phyloP scores from a whole-genome alignment of 2,797 vertebrate species.

The Trachops cirrhosus region DNA sequence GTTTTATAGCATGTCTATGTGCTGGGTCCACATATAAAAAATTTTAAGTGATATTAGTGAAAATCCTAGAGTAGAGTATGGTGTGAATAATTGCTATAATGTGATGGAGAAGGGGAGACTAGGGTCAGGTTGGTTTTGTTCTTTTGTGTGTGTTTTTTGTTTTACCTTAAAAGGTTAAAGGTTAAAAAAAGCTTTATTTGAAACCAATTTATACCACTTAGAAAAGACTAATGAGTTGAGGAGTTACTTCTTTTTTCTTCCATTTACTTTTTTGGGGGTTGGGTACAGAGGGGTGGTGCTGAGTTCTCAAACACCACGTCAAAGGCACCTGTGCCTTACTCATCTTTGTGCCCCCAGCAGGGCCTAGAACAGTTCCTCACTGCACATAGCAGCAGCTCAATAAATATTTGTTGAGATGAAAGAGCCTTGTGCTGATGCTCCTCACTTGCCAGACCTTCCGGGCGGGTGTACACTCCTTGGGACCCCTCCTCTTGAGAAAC shows the following conservation, averaged over 20 bases:
- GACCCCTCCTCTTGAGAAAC: neutral
- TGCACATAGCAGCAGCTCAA: slow-evolving; percentile 45
- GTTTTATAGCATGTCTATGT: neutral
- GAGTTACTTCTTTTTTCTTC: neutral
- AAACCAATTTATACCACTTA: neutral
- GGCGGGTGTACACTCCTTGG: slow-evolving; percentile 60
- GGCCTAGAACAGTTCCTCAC: neutral
- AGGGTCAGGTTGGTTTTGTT: neutral
- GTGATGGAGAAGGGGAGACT: neutral
- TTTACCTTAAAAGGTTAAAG: neutral
- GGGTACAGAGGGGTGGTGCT: neutral
- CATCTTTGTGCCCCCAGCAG: neutral
- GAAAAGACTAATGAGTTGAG: neutral
- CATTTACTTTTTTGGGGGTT: neutral
- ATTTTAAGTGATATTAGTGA: neutral
- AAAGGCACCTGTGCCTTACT: neutral
- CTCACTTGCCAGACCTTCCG: slow-evolving; percentile 21
- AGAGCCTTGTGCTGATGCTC: slow-evolving; percentile 63
- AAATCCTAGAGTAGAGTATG: neutral
- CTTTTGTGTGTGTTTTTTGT: neutral
- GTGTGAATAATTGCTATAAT: neutral
- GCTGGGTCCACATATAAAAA: neutral
- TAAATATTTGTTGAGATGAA: slow-evolving; percentile 61
- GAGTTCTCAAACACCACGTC: neutral
- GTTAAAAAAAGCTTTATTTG: slow-evolving; percentile 14